A percentile compares a stretch with the other conserved stretches of the same genome.
phyloP scores from a whole-genome alignment of 2,113 vertebrate genomes.

The Chlorodrepanis virens region DNA sequence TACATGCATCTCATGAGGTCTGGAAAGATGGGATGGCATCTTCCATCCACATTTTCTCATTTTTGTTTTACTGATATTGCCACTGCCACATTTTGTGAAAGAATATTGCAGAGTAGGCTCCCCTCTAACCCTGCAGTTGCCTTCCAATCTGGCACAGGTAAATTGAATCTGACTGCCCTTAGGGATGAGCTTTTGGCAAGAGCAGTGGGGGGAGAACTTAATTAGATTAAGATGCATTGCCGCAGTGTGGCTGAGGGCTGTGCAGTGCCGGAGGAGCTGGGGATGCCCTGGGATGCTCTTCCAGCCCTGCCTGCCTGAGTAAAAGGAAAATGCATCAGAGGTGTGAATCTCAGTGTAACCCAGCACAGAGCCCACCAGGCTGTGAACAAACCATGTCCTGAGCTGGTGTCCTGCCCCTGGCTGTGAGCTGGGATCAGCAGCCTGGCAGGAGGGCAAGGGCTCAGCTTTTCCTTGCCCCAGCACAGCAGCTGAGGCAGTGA shows the following conservation, averaged over 20 bases:
- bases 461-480: background rate
- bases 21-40: background rate
- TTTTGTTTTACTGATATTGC: background rate
- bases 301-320: background rate
- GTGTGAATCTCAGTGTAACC: background rate
- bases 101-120: background rate
- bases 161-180: background rate
- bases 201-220: background rate
- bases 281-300: background rate
- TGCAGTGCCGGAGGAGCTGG: background rate
- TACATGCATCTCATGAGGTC: background rate
- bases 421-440: rapidly evolving
- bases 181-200: background rate
- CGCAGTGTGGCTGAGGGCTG: background rate
- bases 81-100: background rate
- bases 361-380: background rate
- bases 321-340: background rate
- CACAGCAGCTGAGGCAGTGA: rapidly evolving
- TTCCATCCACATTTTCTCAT: background rate
- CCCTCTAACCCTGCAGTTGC: background rate
- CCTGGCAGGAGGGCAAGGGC: background rate
- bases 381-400: rapidly evolving
- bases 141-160: background rate
- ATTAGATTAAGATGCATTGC: background rate
- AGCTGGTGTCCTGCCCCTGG: background rate